Base-by-base conservation (phyloP, 2,113 vertebrate species). In the Stegostoma tigrinum region DNA sequence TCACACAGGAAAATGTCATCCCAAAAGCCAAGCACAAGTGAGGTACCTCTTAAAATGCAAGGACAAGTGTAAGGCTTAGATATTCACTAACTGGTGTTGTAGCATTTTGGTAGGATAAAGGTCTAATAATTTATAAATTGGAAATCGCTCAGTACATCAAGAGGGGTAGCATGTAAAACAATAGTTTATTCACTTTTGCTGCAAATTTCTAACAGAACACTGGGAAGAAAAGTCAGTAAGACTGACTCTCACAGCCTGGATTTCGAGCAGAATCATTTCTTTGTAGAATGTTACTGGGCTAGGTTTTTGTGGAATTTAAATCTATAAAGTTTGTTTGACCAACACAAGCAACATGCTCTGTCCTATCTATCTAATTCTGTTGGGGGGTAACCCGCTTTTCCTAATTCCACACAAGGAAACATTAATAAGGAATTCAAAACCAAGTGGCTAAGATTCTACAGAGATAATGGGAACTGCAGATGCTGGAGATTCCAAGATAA, bases 171-270 rank as follows among this genome's bases (percentile, higher is more conserved):
- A 23, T 42, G 38, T 83, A 42, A 21, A 19, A 38, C 80, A 83
- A 38, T 83, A 83, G 21, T 83, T 83, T 45, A 38, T 45, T 83
- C n/a, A 42, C 34, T 80, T n/a, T 80, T 38, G n/a, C 14, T 38
- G 75, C 75, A 38, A 80, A 83, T 83, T 83, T 83, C n/a, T 80
- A 80, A 80, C 78, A 80, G 72, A n/a, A 78, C 72, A 75, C 34
- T 72, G 34, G 72, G 75, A 80, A 80, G 12, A 83, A 83, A 42
- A 42, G 6, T 83, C 38, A 83, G 6, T 83, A 42, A 7, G 38
- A 6, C 80, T 83, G 19, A 21, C 34, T 30, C 78, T 83, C 80
- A 83, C 38, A 42, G 80, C 19, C 34, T 80, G 78, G 17, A 17
- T n/a, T 80, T 80, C 34, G 19, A 15, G 38, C 42, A 42, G n/a